Evolutionary conservation across 2,888 invertebrate genomes (phyloP), one percentile per base, ranked within the genome.

Genomic region (Cyaniris semiargus): DNA sequence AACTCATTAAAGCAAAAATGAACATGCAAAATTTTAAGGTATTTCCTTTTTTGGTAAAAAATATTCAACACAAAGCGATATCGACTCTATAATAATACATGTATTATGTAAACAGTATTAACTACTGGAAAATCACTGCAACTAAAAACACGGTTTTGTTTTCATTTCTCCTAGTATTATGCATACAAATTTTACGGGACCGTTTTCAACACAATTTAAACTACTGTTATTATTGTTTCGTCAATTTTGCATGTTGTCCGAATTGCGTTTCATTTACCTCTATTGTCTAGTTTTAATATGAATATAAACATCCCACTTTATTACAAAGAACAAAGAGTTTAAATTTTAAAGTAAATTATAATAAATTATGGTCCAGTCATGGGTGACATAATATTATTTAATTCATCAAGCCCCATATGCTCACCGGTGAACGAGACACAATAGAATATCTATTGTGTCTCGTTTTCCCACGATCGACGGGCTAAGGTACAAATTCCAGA

Each of bases 191-290:
- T 53, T 53, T 72, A 38, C 21, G 48, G 23, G 74, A 15, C 74
- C 53, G 48, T 74, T 74, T 74, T 74, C 74, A 18, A 74, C 74
- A 27, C 27, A 74, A 74, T 44, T 70, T 48, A 53, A 74, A 74
- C 48, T 48, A 44, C 21, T 53, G 74, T 53, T 74, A 74, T 74
- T 74, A 74, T 74, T 74, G 53, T 53, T 74, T 74, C 8, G 74
- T 74, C 74, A 74, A 53, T 53, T 53, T 74, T 18, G 74, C 53
- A 27, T 74, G 74, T 48, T 27, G 48, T 23, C 15, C 18, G 7
- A 53, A 53, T 74, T 74, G 53, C 74, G 31, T 74, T 74, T 74
- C 21, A 74, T 74, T 74, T 31, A 53, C 13, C 18, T 23, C 48
- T 74, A 74, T 74, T 48, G 74, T 74, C 18, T 7, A 53, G 53